Percentiles rank a stretch among this genome's conserved stretches.
Conservation (phyloP, 2,888 invertebrate genomes). For the Lapara coniferarum region DNA sequence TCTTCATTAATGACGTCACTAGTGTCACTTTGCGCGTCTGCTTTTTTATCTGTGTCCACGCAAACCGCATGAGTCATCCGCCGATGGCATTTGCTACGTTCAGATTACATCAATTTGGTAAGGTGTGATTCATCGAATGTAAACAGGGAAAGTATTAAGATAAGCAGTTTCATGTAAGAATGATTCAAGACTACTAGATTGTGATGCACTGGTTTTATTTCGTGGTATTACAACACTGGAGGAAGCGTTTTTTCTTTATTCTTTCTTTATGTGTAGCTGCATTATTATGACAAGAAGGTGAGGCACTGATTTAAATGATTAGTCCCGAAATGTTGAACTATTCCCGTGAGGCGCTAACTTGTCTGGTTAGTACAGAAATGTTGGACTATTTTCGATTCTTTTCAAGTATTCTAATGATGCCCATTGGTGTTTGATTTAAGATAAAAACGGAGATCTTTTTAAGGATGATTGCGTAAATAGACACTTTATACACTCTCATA, state of each 20-base stretch:
- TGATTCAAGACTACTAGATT: conserved; percentile 25
- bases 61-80: conserved; percentile 10
- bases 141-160: conserved; percentile 19
- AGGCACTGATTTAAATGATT: no score
- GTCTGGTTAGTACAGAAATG: no score
- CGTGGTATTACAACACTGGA: conserved; percentile 9
- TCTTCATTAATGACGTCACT: conserved; percentile 1
- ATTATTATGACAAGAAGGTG: neutral
- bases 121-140: conserved; percentile 29
- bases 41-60: conserved; percentile 15
- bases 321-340: no score
- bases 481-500: no score
- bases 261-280: neutral
- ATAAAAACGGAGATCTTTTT: no score
- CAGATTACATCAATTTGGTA: conserved; percentile 23
- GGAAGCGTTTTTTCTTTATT: neutral
- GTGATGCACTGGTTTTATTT: neutral
- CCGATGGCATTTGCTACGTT: conserved; percentile 19
- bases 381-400: no score
- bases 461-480: no score
- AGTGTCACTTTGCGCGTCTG: neutral
- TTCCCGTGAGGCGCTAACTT: no score
- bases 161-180: conserved; percentile 22
- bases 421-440: no score
- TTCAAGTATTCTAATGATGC: no score